phyloP scores from a whole-genome alignment of 2,797 vertebrate genomes.

The Silurus aristotelis region DNA sequence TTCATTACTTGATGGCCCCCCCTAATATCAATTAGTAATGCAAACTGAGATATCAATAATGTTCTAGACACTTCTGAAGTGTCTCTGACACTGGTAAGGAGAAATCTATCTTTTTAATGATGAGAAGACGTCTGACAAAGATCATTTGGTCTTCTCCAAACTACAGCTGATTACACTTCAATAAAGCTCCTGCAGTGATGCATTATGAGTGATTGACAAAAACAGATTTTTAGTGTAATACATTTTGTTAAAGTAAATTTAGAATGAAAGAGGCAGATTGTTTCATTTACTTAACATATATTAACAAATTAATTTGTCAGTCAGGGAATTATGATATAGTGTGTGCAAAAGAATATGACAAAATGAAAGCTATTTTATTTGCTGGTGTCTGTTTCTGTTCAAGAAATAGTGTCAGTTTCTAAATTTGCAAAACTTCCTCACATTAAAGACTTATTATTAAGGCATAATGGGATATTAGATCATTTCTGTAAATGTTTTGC shows the following conservation, averaged over 20 bases:
- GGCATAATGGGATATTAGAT: background rate
- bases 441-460: background rate
- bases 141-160: background rate
- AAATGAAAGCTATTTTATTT: background rate
- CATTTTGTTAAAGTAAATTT: background rate
- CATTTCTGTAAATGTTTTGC: background rate
- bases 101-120: slow-evolving; percentile 3
- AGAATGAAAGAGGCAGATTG: background rate
- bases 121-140: background rate
- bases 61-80: background rate
- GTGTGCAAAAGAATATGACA: background rate
- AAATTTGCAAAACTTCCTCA: background rate
- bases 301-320: background rate
- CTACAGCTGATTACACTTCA: background rate
- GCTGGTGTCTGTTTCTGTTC: background rate
- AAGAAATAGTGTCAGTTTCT: background rate
- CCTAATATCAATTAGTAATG: background rate
- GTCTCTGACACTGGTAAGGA: background rate
- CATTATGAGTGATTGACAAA: slow-evolving; percentile 5
- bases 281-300: background rate
- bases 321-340: background rate
- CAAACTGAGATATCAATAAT: background rate
- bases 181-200: background rate
- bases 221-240: background rate
- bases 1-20: background rate